These are phyloP conservation scores for Syritta pipiens DNA, from an alignment of 2,888 invertebrate genomes.

Conservation along the genomic window DNA sequence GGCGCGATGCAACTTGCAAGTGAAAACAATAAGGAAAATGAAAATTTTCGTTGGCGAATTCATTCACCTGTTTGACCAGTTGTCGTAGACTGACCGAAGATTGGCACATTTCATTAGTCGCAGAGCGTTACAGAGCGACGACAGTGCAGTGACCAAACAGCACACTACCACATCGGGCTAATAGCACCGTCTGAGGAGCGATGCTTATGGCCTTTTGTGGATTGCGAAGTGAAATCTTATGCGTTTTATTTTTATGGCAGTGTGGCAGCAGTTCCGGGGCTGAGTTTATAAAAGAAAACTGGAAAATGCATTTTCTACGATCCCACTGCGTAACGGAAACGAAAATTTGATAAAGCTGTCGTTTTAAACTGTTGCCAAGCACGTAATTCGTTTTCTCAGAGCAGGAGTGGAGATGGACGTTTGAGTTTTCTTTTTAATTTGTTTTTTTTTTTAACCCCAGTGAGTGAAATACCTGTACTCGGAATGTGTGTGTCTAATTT, in stretches of 20 bases:
- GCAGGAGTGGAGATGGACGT: not conserved
- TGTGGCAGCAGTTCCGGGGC: conserved; percentile 1
- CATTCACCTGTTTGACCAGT: conserved; percentile 55
- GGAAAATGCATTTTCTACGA: conserved; percentile 23
- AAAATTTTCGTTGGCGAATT: conserved; percentile 32
- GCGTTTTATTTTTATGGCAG: conserved; percentile 12
- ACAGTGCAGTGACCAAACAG: not conserved
- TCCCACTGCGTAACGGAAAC: conserved; percentile 33
- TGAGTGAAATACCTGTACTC: not conserved
- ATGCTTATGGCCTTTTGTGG: conserved; percentile 32
- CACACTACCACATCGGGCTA: too few species aligned
- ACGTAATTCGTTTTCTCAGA: conserved; percentile 8
- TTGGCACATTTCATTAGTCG: conserved; percentile 22
- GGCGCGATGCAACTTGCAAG: conserved; percentile 1
- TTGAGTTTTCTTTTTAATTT: not conserved
- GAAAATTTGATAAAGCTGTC: conserved; percentile 20
- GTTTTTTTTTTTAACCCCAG: too few species aligned
- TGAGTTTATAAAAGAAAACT: not conserved
- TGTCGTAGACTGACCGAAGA: not conserved
- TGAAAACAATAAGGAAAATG: conserved; percentile 52
- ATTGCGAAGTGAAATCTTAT: conserved; percentile 54
- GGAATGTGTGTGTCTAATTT: not conserved
- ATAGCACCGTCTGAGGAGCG: too few species aligned
- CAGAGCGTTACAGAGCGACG: not conserved
- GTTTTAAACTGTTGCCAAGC: conserved; percentile 25